A percentile compares a stretch with the other conserved stretches of the same genome.
Evolutionary conservation across 2,888 invertebrate species (phyloP).

Genomic region (Paralinhomoeus sp.): DNA sequence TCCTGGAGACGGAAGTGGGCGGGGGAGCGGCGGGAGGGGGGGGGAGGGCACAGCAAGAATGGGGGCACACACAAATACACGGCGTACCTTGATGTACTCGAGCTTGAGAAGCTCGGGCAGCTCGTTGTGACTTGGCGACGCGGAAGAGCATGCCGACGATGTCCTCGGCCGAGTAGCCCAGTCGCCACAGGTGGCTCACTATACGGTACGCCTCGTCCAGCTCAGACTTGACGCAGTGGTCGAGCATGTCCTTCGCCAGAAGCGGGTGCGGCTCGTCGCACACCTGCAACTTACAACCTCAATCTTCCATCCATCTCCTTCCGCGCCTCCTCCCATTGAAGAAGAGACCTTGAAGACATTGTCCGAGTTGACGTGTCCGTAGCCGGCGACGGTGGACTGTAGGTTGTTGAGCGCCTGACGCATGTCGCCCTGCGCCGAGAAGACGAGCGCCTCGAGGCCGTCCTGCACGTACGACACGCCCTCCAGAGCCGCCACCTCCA

Average conservation of each 20-base stretch:
- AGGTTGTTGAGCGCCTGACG: conserved; percentile 83
- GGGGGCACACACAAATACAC: too few species aligned
- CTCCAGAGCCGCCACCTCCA: too few species aligned
- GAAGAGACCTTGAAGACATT: conserved; percentile 84
- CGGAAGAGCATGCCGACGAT: background rate
- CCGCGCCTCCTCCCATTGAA: too few species aligned
- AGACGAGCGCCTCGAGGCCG: conserved; percentile 81
- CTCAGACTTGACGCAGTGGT: conserved; percentile 52
- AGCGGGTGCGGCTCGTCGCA: conserved; percentile 97
- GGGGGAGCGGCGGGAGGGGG: too few species aligned
- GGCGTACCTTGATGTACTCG: conserved; percentile 48
- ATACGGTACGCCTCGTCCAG: conserved; percentile 57
- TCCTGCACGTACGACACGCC: conserved; percentile 69
- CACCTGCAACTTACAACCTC: too few species aligned
- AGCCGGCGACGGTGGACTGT: conserved; percentile 78
- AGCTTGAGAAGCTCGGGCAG: conserved; percentile 58
- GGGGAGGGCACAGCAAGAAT: too few species aligned
- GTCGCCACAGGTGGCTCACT: background rate
- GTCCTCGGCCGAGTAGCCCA: background rate
- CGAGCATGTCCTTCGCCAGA: conserved; percentile 67
- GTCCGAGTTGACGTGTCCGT: conserved; percentile 63
- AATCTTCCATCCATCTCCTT: too few species aligned
- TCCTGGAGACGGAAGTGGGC: conserved; percentile 37
- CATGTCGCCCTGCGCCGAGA: conserved; percentile 96
- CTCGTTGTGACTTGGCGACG: conserved; percentile 37